Conservation (phyloP, 2,797 vertebrate species). For the Rhabdophis nuchalis region DNA sequence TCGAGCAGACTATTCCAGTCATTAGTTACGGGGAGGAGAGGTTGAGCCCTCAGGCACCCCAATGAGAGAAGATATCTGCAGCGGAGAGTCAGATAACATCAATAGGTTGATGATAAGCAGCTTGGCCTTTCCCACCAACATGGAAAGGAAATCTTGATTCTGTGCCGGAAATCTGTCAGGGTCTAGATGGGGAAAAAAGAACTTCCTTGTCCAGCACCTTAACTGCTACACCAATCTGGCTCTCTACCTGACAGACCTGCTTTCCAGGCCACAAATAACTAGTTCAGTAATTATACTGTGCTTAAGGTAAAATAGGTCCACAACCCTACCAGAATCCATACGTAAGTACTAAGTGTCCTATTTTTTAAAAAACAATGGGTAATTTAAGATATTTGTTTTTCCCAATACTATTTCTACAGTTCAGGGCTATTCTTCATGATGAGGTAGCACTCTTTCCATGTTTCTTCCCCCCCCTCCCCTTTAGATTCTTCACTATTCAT, state of each 20-base stretch:
- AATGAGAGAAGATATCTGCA: neutral
- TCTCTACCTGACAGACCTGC: neutral
- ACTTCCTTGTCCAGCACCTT: neutral
- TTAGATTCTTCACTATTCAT: neutral
- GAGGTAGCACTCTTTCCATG: neutral
- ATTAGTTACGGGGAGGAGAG: neutral
- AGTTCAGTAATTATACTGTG: neutral
- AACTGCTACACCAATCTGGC: neutral
- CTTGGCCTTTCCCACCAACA: neutral
- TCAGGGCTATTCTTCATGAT: neutral
- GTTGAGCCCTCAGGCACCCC: neutral
- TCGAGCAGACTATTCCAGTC: neutral
- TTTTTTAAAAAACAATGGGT: neutral
- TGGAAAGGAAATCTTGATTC: neutral
- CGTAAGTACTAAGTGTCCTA: neutral
- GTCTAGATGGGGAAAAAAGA: neutral
- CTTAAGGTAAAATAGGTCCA: neutral
- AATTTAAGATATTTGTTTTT: neutral
- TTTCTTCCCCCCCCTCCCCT: accelerated
- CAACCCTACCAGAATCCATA: neutral
- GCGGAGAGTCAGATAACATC: neutral
- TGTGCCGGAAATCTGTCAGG: neutral
- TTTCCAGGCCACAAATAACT: neutral
- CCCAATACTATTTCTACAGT: neutral
- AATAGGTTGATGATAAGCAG: neutral